Evolutionary conservation across 2,888 invertebrate genomes (phyloP), one percentile per base, ranked within the genome.

Genomic region (Resseliella maxima): DNA sequence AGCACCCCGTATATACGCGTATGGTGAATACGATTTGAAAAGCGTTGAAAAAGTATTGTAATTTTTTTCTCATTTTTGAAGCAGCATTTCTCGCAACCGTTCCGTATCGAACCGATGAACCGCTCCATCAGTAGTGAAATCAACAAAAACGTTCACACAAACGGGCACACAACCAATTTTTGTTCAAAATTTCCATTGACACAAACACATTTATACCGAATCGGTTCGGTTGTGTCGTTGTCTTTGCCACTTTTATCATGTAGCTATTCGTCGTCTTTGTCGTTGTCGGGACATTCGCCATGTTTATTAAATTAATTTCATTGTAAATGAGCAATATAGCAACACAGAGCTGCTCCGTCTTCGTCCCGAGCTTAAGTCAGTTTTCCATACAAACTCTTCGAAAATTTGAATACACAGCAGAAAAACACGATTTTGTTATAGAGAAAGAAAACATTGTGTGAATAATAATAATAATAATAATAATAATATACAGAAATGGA

Each of bases 51-150:
- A 38, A 72, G 36, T n/a, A 38, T n/a, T 38, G 24, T n/a, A 38
- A n/a, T n/a, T n/a, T n/a, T n/a, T n/a, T n/a, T n/a, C n/a, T n/a
- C n/a, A n/a, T n/a, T n/a, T n/a, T n/a, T n/a, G n/a, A n/a, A 83
- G 36, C 83, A 83, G 83, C 83, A 83, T 83, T 83, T 83, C 83
- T 83, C 83, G 83, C 38, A 83, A 83, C 83, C 83, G 72, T 72
- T 72, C 72, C n/a, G 24, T 38, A 83, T 83, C 38, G 83, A 83
- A 83, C 38, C 83, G 38, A 83, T 83, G 83, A 83, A 83, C 83
- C 83, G 83, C 83, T 83, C 83, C 83, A 72, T n/a, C n/a, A n/a
- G n/a, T n/a, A n/a, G 31, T 31, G 72, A 72, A 72, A 72, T 72
- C 72, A 72, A 72, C 72, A 72, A 72, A 5, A 72, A 72, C 72